A percentile compares a stretch with the other conserved stretches of the same genome.
Evolutionary conservation across 1,140 invertebrate species (phyloP).

Genomic region (Zophobas atratus): DNA sequence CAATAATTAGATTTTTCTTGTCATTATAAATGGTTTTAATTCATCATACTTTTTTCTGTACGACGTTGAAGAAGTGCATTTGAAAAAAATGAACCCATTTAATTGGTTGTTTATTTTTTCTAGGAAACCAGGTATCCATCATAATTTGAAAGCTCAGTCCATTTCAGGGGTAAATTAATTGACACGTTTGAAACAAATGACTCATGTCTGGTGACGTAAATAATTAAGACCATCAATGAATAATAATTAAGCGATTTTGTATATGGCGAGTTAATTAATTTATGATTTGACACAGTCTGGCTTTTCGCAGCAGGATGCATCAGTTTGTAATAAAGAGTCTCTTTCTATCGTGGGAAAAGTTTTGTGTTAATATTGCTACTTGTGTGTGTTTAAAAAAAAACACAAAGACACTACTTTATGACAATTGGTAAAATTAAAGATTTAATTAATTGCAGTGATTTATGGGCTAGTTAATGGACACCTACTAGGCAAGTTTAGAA

Average conservation of each 20-base stretch:
- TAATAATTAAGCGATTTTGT: slow-evolving; percentile 3
- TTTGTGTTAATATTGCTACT: not conserved
- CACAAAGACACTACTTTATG: slow-evolving; percentile 14
- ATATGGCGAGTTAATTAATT: slow-evolving; percentile 6
- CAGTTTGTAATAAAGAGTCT: not conserved
- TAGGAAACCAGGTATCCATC: too few relatives aligned
- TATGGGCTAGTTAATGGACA: slow-evolving; percentile 14
- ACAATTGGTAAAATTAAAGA: slow-evolving; percentile 1
- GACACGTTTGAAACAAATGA: not conserved
- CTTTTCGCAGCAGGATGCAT: slow-evolving; percentile 4
- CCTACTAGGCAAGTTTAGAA: slow-evolving; percentile 5
- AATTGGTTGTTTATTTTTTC: too few relatives aligned
- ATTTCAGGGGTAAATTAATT: not conserved
- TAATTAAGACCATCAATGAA: not conserved
- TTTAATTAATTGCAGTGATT: slow-evolving; percentile 24
- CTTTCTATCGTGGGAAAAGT: not conserved
- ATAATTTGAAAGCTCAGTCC: too few relatives aligned
- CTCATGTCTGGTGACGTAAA: not conserved
- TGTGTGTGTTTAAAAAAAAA: not conserved
- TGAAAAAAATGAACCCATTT: too few relatives aligned
- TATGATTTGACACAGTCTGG: slow-evolving; percentile 14
- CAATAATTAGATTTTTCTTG: not conserved
- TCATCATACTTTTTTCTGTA: not conserved
- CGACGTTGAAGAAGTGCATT: too few relatives aligned
- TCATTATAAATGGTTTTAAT: not conserved